A percentile compares a stretch with the other conserved stretches of the same genome.
phyloP scores from a whole-genome alignment of 2,888 invertebrate genomes.

The Gymnocheta viridis region DNA sequence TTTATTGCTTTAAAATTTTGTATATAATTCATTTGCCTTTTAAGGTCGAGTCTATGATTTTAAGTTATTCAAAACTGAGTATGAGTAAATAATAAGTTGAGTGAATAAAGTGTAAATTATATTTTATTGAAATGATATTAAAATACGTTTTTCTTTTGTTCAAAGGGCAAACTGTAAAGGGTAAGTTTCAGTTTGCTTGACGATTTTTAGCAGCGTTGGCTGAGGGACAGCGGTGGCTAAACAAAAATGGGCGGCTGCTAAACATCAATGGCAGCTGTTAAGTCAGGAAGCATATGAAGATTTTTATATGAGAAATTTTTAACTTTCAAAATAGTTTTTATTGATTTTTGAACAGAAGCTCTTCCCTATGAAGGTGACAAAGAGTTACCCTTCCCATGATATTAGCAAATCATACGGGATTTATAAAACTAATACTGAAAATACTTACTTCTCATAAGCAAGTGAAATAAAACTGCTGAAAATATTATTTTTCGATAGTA shows the following conservation, averaged over 20 bases:
- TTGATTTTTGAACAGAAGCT: too few species aligned
- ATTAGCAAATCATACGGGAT: too few species aligned
- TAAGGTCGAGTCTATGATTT: neutral
- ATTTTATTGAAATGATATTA: neutral
- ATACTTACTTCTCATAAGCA: neutral
- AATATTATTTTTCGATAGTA: slow-evolving; percentile 53
- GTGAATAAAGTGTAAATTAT: neutral
- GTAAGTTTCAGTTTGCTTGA: too few species aligned
- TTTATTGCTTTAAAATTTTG: slow-evolving; percentile 1
- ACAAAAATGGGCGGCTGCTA: too few species aligned
- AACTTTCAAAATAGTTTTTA: too few species aligned
- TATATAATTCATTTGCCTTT: neutral
- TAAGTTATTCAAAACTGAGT: slow-evolving; percentile 7
- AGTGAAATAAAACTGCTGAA: neutral
- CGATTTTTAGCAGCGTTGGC: too few species aligned
- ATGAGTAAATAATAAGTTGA: neutral
- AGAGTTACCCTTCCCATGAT: too few species aligned
- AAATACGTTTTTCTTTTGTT: neutral
- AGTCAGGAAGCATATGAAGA: too few species aligned
- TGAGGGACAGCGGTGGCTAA: too few species aligned
- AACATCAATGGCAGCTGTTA: too few species aligned
- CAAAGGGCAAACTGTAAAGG: neutral
- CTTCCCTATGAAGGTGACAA: too few species aligned
- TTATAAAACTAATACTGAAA: neutral
- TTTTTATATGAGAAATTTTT: too few species aligned